Evolutionary conservation across 92 coral and sea anemone species (phyloP).

Genomic region (Hydrozoanthus gracilis): DNA sequence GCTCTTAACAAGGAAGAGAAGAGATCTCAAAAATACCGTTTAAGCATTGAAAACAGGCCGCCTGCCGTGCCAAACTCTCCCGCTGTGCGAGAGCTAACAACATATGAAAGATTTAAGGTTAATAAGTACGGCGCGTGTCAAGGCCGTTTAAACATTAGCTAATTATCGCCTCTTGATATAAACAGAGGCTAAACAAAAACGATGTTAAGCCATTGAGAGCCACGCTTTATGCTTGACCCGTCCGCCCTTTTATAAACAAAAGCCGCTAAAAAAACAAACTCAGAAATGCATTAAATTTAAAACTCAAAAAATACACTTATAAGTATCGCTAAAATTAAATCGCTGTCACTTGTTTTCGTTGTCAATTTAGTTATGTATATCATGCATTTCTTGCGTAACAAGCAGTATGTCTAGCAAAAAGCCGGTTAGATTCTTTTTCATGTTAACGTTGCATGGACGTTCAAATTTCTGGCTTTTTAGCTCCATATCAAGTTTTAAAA

Average conservation of each 20-base stretch:
- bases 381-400: too few relatives aligned
- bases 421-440: too few relatives aligned
- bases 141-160: conserved; percentile 16
- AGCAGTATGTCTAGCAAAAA: too few relatives aligned
- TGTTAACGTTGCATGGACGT: too few relatives aligned
- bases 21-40: not conserved
- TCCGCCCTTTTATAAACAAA: not conserved
- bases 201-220: not conserved
- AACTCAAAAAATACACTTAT: not conserved
- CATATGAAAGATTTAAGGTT: conserved; percentile 37
- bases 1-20: not conserved
- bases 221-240: not conserved
- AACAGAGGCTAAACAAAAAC: conserved; percentile 1
- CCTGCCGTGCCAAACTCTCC: not conserved
- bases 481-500: too few relatives aligned
- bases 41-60: conserved; percentile 1
- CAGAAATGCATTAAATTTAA: not conserved
- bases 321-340: too few relatives aligned
- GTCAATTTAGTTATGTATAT: not conserved
- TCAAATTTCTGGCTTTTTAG: too few relatives aligned
- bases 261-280: not conserved
- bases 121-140: not conserved
- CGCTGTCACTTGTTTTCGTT: not conserved
- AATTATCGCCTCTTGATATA: conserved; percentile 36
- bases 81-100: conserved; percentile 2